Evolutionary conservation across 1,140 invertebrate species (phyloP), one percentile per base, ranked within the genome.

Genomic region (Drosophila sp.): DNA sequence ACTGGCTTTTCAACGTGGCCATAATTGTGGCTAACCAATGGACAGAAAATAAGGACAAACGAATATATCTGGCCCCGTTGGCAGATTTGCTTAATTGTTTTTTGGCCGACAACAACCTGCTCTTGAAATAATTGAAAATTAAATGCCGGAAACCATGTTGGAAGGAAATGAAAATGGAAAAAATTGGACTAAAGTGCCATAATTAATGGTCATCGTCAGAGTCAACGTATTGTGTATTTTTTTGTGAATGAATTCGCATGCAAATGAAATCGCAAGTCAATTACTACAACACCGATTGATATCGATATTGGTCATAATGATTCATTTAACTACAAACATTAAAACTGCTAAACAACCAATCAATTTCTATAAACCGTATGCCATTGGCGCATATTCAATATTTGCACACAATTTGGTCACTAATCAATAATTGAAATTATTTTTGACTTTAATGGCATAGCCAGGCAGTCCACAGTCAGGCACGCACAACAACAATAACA

Each of bases 381-480:
- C 41, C 33, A 41, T 38, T 73, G 73, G 44, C 55, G 7, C 71
- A 76, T 78, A 75, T 80, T 74, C 74, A 62, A 78, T 67, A 79
- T 66, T 69, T 60, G 81, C 56, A 33, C 61, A 61, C 57, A 64
- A 64, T 77, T 77, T 47, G 74, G 44, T 7, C 25, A 47, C 67
- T 70, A 67, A 85, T 66, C 81, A 67, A 65, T 66, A 82, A 67
- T 79, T 82, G 75, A 87, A 87, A 87, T 87, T 87, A 86, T 81
- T 82, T 87, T 79, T 76, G 79, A 86, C 82, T 86, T 72, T 81
- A 79, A 85, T 85, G 70, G 55, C 66, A 29, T 41, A 40, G 25
- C 33, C 57, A 30, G 38, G 38, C 66, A 3, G 30, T 2, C 30
- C 4, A 4, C 35, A 32, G 58, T 47, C 54, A 56, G 64, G 70